Conservation (phyloP, 2,888 invertebrate species). For the Acronicta leporina region DNA sequence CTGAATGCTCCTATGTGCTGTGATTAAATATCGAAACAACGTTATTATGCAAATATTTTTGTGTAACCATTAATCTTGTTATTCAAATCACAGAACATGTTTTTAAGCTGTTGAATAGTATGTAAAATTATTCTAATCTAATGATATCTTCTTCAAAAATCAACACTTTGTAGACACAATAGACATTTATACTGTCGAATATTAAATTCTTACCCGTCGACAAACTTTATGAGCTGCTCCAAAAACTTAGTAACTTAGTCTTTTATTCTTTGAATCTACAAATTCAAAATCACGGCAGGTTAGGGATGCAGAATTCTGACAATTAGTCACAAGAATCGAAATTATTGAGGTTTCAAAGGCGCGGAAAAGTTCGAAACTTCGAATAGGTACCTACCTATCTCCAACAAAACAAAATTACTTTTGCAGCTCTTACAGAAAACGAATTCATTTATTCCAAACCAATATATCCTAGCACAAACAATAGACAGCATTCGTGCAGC, state of each 20-base stretch:
- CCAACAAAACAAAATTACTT: constrained; percentile 3
- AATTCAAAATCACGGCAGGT: too few relatives aligned
- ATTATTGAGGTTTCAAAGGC: too few relatives aligned
- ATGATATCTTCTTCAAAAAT: constrained; percentile 25
- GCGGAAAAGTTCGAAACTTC: background rate
- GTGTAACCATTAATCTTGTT: constrained; percentile 60
- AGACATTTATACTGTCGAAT: constrained; percentile 31
- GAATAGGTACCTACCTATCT: too few relatives aligned
- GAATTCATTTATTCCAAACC: constrained; percentile 34
- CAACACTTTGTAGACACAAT: constrained; percentile 32
- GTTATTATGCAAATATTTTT: constrained; percentile 68
- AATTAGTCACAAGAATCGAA: too few relatives aligned
- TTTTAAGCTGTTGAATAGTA: constrained; percentile 43
- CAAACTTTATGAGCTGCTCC: constrained; percentile 4
- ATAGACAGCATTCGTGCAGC: constrained; percentile 72
- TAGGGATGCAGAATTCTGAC: too few relatives aligned
- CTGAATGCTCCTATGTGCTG: constrained; percentile 43
- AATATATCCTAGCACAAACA: constrained; percentile 58
- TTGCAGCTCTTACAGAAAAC: constrained; percentile 1
- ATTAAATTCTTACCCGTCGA: constrained; percentile 29
- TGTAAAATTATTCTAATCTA: constrained; percentile 38
- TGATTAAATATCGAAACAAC: constrained; percentile 59
- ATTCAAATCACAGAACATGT: constrained; percentile 59
- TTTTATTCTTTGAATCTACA: too few relatives aligned
- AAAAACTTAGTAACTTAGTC: background rate